A percentile compares a stretch with the other conserved stretches of the same genome.
Conservation (phyloP, 2,888 invertebrate genomes). For the Bombyx huttoni region DNA sequence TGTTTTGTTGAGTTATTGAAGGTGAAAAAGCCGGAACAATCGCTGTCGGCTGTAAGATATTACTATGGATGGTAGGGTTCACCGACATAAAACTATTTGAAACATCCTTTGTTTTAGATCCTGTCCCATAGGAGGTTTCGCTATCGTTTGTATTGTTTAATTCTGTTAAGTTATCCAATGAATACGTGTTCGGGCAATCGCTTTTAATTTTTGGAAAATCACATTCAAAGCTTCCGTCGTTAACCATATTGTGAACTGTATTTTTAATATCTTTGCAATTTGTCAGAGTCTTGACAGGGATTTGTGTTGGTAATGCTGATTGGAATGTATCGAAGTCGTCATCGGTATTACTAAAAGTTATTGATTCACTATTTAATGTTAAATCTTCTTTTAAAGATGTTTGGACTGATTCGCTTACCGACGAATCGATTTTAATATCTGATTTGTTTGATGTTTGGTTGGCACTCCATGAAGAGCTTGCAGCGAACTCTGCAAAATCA, state of each 20-base stretch:
- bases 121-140: neutral
- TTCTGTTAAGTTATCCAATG: neutral
- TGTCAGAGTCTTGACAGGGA: conserved; percentile 8
- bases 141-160: conserved; percentile 8
- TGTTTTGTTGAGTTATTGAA: conserved; percentile 31
- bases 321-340: conserved; percentile 65
- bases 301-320: conserved; percentile 35
- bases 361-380: conserved; percentile 6
- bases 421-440: conserved; percentile 4
- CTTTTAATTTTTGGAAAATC: neutral
- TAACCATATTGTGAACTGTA: neutral
- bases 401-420: neutral
- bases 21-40: conserved; percentile 15
- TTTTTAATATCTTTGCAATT: neutral
- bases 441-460: conserved; percentile 12
- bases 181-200: neutral
- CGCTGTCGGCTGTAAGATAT: conserved; percentile 38
- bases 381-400: conserved; percentile 6
- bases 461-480: conserved; percentile 29
- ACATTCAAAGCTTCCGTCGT: neutral
- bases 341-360: conserved; percentile 19
- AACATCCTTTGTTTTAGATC: conserved; percentile 11
- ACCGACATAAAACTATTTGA: conserved; percentile 6
- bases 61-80: conserved; percentile 9
- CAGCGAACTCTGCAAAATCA: conserved; percentile 55